Evolutionary conservation across 2,797 vertebrate genomes (phyloP).

Genomic region (Chelidonichthys spinosus): DNA sequence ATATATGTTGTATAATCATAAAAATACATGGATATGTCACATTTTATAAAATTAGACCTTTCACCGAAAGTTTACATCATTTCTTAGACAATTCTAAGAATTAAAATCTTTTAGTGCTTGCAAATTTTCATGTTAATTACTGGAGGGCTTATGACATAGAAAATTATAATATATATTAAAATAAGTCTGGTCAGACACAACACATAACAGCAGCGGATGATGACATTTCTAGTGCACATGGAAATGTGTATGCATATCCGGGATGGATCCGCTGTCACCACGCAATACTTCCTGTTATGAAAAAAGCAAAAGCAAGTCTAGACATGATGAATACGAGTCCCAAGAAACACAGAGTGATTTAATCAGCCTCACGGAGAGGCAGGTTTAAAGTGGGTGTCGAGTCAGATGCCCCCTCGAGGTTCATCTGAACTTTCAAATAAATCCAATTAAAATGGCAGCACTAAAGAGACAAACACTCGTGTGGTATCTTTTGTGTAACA

Average conservation of each 20-base stretch:
- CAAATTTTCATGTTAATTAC: no score
- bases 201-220: no score
- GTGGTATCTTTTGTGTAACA: constrained; percentile 55
- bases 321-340: constrained; percentile 55
- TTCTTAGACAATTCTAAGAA: no score
- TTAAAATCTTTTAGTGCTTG: no score
- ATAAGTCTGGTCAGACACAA: no score
- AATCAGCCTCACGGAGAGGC: constrained; percentile 61
- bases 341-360: constrained; percentile 56
- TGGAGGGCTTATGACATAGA: no score
- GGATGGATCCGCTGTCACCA: constrained; percentile 12
- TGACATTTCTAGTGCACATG: no score
- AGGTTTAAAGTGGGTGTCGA: constrained; percentile 49
- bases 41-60: no score
- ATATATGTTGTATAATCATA: no score
- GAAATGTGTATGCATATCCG: background rate
- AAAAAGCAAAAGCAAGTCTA: constrained; percentile 57
- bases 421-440: constrained; percentile 76
- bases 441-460: constrained; percentile 77
- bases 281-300: constrained; percentile 40
- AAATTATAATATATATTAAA: no score
- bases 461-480: constrained; percentile 68
- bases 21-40: no score
- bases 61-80: no score
- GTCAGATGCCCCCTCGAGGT: constrained; percentile 53